A percentile compares a stretch with the other conserved stretches of the same genome.
phyloP scores from a whole-genome alignment of 2,797 vertebrate species.

The Megaceryle alcyon region DNA sequence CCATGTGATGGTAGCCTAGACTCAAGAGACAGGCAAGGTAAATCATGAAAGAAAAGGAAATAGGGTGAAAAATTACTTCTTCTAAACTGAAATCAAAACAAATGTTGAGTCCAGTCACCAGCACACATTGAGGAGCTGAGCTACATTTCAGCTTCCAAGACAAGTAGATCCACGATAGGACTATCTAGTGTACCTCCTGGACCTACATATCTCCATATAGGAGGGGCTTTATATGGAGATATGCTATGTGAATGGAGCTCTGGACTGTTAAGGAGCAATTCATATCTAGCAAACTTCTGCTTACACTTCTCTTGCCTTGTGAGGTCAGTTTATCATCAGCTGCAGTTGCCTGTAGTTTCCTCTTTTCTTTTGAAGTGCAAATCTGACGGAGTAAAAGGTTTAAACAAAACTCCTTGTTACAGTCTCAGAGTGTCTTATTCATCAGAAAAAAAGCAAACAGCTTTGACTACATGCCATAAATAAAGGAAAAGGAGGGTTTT shows the following conservation, averaged over 20 bases:
- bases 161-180: background rate
- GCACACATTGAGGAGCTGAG: background rate
- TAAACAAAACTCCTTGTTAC: background rate
- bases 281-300: background rate
- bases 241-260: background rate
- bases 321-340: background rate
- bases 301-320: background rate
- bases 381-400: background rate
- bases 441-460: background rate
- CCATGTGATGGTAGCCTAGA: constrained; percentile 49
- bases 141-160: background rate
- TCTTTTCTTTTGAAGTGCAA: background rate
- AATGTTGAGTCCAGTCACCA: fast-evolving
- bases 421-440: background rate
- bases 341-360: background rate
- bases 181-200: background rate
- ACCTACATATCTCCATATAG: too few species aligned
- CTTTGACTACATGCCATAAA: background rate
- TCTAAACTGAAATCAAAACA: background rate
- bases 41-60: background rate
- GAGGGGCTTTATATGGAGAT: background rate
- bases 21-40: background rate
- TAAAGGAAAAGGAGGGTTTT: background rate
- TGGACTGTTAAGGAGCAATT: background rate
- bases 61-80: background rate